Evolutionary conservation across 2,797 vertebrate genomes (phyloP).

Genomic region (Phoebastria nigripes): DNA sequence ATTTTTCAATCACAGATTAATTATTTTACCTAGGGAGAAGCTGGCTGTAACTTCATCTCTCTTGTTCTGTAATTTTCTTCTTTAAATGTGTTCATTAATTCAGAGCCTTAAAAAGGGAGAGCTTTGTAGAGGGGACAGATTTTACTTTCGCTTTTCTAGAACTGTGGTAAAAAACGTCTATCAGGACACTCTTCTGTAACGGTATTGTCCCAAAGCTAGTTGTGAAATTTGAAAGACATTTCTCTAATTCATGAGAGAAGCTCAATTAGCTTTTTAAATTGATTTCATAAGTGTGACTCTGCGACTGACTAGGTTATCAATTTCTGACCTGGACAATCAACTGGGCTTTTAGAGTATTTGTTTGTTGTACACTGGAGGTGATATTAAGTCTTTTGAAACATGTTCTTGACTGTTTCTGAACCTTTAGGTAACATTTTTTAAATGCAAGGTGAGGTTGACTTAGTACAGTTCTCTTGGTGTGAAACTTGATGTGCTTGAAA

Average conservation of each 20-base stretch:
- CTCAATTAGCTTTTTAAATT: fast-evolving
- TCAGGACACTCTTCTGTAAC: not conserved
- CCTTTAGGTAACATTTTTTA: fast-evolving
- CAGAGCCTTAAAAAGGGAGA: not conserved
- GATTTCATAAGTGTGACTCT: not conserved
- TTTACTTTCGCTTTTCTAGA: not conserved
- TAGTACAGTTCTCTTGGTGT: fast-evolving
- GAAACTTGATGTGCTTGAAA: not conserved
- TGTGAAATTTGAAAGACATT: not conserved
- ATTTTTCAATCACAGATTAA: fast-evolving
- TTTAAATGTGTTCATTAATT: not conserved
- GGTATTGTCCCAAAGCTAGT: not conserved
- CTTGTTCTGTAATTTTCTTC: not conserved
- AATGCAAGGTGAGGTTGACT: not conserved
- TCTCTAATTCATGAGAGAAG: not conserved
- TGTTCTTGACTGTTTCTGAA: not conserved
- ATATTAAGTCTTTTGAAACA: not conserved
- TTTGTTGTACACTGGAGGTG: not conserved
- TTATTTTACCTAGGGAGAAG: fast-evolving
- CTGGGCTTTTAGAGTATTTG: not conserved
- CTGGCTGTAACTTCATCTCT: not conserved
- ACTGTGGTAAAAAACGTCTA: fast-evolving
- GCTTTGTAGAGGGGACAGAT: not conserved
- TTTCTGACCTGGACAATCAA: not conserved
- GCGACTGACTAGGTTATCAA: fast-evolving